A percentile compares a stretch with the other conserved stretches of the same genome.
Evolutionary conservation across 2,888 invertebrate genomes (phyloP).

Genomic region (Athalia cordata): DNA sequence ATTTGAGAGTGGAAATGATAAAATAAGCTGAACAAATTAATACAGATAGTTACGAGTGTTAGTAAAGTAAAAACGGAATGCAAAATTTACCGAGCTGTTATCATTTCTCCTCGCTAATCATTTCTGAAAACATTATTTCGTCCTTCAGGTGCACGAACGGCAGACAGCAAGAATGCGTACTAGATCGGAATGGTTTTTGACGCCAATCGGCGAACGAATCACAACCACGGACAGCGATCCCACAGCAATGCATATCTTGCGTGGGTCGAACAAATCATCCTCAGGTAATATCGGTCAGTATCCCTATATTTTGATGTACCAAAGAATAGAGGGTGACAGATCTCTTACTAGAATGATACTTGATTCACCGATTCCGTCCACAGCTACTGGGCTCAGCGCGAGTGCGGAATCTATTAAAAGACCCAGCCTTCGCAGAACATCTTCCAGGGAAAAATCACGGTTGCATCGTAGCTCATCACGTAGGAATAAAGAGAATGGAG

Average conservation of each 20-base stretch:
- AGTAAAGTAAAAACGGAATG: too few relatives aligned
- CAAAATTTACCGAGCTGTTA: too few relatives aligned
- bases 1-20: too few relatives aligned
- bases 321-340: background rate
- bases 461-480: constrained; percentile 75
- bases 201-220: constrained; percentile 78
- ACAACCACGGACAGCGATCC: constrained; percentile 74
- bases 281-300: constrained; percentile 77
- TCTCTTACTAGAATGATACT: background rate
- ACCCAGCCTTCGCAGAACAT: constrained; percentile 72
- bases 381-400: constrained; percentile 66
- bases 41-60: too few relatives aligned
- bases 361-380: background rate
- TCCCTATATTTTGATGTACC: background rate
- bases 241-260: constrained; percentile 71
- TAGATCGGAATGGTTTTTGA: constrained; percentile 97
- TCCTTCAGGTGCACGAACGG: constrained; percentile 91
- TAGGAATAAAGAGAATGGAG: constrained; percentile 76
- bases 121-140: constrained; percentile 50
- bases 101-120: background rate
- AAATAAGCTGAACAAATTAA: too few relatives aligned
- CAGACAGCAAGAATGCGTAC: constrained; percentile 98
- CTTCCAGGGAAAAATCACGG: constrained; percentile 74
- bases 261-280: constrained; percentile 75
- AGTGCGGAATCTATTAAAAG: constrained; percentile 72